Evolutionary conservation across 2,888 invertebrate genomes (phyloP).

Genomic region (Smittia aterrima): DNA sequence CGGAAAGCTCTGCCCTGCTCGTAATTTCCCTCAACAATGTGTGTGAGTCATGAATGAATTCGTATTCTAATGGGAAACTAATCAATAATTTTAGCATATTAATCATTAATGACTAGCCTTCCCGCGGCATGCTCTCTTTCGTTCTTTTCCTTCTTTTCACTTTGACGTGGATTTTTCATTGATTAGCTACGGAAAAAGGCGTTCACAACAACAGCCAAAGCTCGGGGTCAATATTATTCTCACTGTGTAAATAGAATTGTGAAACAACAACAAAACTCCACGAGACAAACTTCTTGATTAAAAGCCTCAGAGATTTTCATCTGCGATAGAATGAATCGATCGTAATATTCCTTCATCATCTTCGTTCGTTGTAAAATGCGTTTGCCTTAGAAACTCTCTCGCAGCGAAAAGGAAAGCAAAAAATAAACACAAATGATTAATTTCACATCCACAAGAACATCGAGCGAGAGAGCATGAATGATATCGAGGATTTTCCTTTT

Average conservation of each 20-base stretch:
- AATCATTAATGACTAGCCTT: constrained; percentile 32
- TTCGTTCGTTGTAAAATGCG: not conserved
- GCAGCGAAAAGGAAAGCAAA: not conserved
- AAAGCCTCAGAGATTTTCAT: not conserved
- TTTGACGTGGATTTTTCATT: constrained; percentile 33
- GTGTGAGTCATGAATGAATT: not conserved
- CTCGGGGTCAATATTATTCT: constrained; percentile 29
- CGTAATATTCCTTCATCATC: not conserved
- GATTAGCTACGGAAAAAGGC: constrained; percentile 6
- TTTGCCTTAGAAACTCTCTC: not conserved
- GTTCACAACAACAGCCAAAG: constrained; percentile 19
- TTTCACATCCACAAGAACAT: constrained; percentile 15
- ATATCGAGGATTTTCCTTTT: not conserved
- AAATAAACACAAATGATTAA: constrained; percentile 32
- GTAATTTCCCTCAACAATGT: not conserved
- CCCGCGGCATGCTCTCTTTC: not conserved
- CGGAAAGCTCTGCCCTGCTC: too few relatives aligned
- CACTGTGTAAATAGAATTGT: not conserved
- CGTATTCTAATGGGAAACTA: not conserved
- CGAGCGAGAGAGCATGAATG: not conserved
- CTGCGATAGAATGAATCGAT: not conserved
- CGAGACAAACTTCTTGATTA: not conserved
- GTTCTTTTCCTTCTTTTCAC: not conserved
- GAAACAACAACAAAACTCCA: not conserved
- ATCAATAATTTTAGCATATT: constrained; percentile 15